A percentile compares a stretch with the other conserved stretches of the same genome.
Conservation (phyloP, 92 coral and sea anemone genomes). For the Epizoanthus ramosus region DNA sequence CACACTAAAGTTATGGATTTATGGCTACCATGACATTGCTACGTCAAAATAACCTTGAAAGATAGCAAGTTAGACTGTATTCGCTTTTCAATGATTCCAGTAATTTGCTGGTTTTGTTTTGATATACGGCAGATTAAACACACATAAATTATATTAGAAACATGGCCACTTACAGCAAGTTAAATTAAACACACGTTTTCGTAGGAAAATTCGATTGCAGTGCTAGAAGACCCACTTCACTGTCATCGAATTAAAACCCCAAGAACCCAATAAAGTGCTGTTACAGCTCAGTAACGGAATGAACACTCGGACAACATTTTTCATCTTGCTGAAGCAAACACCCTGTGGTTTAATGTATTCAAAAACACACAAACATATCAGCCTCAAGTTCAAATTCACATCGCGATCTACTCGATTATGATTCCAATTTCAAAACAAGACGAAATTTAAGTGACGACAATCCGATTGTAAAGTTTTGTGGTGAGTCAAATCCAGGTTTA, state of each 20-base stretch:
- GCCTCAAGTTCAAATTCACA: slow-evolving; percentile 43
- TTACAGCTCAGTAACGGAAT: neutral
- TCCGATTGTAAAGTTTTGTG: slow-evolving; percentile 43
- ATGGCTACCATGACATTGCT: no score
- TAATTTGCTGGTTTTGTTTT: slow-evolving; percentile 3
- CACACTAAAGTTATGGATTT: no score
- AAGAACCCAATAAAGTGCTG: slow-evolving; percentile 26
- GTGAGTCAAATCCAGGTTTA: slow-evolving; percentile 60
- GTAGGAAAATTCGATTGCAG: neutral
- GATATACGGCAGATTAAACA: slow-evolving; percentile 13
- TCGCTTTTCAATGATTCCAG: neutral
- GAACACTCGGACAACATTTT: slow-evolving; percentile 12
- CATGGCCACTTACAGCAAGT: slow-evolving; percentile 12
- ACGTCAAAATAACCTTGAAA: no score
- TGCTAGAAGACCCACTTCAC: neutral
- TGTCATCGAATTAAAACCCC: neutral
- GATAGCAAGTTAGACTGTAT: neutral
- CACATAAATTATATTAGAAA: slow-evolving; percentile 2
- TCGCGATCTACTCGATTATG: slow-evolving; percentile 38
- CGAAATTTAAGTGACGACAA: slow-evolving; percentile 45
- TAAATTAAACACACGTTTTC: neutral
- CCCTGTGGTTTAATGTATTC: slow-evolving; percentile 33
- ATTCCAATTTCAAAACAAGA: slow-evolving; percentile 42
- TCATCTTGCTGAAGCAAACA: slow-evolving; percentile 47
- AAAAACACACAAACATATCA: slow-evolving; percentile 6